A percentile compares a stretch with the other conserved stretches of the same genome.
phyloP scores from a whole-genome alignment of 92 coral and sea anemone species.

The Porites cylindrica region DNA sequence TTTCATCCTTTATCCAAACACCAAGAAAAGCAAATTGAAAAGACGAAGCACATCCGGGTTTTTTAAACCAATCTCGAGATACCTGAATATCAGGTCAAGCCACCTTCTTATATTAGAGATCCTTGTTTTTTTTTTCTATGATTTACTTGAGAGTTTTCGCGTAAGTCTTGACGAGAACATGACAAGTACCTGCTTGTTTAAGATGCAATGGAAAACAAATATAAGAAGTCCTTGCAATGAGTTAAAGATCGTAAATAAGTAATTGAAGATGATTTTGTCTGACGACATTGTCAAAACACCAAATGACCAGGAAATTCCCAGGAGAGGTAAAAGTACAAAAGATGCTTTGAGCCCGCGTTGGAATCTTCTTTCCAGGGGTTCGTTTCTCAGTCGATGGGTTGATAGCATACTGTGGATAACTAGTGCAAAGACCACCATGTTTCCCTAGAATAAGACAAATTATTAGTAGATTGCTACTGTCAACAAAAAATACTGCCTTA shows the following conservation, averaged over 20 bases:
- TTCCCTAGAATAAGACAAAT: conserved; percentile 30
- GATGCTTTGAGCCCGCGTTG: conserved; percentile 74
- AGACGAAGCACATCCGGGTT: too few relatives aligned
- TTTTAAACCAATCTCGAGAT: too few relatives aligned
- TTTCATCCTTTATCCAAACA: too few relatives aligned
- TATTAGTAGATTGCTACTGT: background rate
- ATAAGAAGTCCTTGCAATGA: conserved; percentile 76
- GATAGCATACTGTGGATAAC: conserved; percentile 65
- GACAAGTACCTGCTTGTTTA: conserved; percentile 70
- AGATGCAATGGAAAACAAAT: conserved; percentile 76
- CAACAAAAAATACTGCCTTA: background rate
- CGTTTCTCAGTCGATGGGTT: conserved; percentile 55
- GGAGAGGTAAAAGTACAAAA: conserved; percentile 68
- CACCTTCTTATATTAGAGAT: too few relatives aligned
- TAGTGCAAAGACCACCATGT: conserved; percentile 51
- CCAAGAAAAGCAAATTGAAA: too few relatives aligned
- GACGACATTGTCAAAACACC: conserved; percentile 72
- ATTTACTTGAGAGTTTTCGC: too few relatives aligned
- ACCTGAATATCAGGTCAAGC: too few relatives aligned
- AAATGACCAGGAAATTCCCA: conserved; percentile 79
- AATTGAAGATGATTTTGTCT: conserved; percentile 66
- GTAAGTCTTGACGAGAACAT: too few relatives aligned
- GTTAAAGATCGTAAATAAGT: conserved; percentile 74
- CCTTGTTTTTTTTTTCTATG: too few relatives aligned
- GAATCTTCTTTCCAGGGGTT: conserved; percentile 55